These are phyloP conservation scores for Prunella fulvescens DNA, from an alignment of 2,113 vertebrate species.

Conservation along the genomic window DNA sequence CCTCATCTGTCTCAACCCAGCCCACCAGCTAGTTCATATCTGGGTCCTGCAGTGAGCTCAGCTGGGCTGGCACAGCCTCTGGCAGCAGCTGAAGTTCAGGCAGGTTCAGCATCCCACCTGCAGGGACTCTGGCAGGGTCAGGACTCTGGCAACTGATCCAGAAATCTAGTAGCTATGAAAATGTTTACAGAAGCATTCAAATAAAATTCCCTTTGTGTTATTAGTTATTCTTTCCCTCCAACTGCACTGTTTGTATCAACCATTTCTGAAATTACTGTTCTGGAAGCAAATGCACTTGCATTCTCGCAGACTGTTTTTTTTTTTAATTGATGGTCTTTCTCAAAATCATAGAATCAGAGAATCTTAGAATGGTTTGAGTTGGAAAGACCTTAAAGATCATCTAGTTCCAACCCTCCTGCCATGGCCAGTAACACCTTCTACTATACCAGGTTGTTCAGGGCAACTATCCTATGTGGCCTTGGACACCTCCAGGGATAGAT, in stretches of 20 bases:
- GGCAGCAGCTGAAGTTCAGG: neutral
- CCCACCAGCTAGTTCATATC: neutral
- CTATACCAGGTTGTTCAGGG: neutral
- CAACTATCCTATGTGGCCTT: neutral
- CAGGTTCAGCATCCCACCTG: neutral
- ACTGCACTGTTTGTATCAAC: neutral
- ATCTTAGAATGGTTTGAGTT: neutral
- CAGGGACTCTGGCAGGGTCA: neutral
- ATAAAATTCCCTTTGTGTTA: neutral
- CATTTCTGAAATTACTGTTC: neutral
- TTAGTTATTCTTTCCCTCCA: neutral
- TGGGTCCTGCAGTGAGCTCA: neutral
- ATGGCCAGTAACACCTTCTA: neutral
- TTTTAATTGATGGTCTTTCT: neutral
- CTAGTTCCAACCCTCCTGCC: neutral
- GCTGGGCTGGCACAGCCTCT: neutral
- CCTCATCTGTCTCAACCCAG: neutral
- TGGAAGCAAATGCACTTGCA: neutral
- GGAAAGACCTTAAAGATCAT: neutral
- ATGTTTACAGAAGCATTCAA: neutral
- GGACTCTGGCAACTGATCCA: neutral
- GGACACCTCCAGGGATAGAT: neutral
- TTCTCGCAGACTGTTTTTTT: neutral
- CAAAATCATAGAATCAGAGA: neutral
- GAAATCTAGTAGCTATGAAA: neutral